Evolutionary conservation across 2,113 vertebrate species (phyloP).

Genomic region (Psettodes erumei): DNA sequence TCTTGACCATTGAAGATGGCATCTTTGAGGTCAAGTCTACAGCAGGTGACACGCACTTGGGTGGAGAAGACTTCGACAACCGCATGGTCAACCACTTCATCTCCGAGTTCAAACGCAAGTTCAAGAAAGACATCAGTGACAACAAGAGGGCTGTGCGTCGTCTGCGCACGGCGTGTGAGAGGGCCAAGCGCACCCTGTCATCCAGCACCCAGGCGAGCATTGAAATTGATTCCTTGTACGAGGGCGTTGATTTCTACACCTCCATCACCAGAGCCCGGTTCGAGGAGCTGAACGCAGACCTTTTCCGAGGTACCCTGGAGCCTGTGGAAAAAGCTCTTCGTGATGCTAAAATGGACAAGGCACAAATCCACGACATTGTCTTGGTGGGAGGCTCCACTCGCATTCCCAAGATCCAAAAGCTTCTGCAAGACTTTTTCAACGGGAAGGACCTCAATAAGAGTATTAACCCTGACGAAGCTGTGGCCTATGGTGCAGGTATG

Average conservation of each 20-base stretch:
- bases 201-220: conserved; percentile 85
- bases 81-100: conserved; percentile 84
- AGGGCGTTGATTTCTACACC: conserved; percentile 95
- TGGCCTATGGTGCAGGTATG: conserved; percentile 83
- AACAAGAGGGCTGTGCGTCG: conserved; percentile 83
- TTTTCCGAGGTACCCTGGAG: conserved; percentile 81
- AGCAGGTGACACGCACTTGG: conserved; percentile 83
- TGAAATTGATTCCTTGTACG: conserved; percentile 89
- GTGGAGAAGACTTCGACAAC: no score
- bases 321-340: conserved; percentile 81
- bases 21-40: conserved; percentile 85
- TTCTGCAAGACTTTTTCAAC: conserved; percentile 82
- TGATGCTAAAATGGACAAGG: conserved; percentile 81
- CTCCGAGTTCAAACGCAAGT: conserved; percentile 82
- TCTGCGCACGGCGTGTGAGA: conserved; percentile 81
- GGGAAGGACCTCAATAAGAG: conserved; percentile 81
- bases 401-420: conserved; percentile 83
- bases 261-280: conserved; percentile 95
- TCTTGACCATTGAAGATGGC: conserved; percentile 80
- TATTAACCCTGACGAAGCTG: conserved; percentile 81
- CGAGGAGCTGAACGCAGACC: conserved; percentile 89
- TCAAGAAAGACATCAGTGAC: conserved; percentile 83
- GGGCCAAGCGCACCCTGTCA: conserved; percentile 83
- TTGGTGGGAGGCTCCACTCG: conserved; percentile 79
- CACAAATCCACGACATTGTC: conserved; percentile 76